phyloP scores from a whole-genome alignment of 2,113 vertebrate genomes.

The Cololabis saira region DNA sequence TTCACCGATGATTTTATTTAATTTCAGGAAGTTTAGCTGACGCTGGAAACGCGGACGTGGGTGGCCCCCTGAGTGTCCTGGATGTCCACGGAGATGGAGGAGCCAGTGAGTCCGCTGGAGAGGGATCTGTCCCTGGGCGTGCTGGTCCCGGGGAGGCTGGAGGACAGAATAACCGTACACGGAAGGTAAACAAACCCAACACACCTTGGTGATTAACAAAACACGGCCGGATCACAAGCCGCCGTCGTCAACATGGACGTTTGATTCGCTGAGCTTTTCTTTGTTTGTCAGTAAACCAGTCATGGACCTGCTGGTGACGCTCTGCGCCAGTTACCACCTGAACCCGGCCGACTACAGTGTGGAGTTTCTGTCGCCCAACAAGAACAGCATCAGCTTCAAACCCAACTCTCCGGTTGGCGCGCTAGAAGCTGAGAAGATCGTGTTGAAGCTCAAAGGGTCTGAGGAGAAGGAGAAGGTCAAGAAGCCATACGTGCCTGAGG shows the following conservation, averaged over 20 bases:
- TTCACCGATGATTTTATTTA: no score
- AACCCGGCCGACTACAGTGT: conserved; percentile 91
- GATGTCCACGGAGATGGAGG: conserved; percentile 80
- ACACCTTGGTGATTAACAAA: no score
- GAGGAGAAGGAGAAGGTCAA: conserved; percentile 85
- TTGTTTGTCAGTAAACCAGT: conserved; percentile 86
- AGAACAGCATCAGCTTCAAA: conserved; percentile 89
- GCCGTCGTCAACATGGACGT: no score
- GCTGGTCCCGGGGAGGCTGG: conserved; percentile 86
- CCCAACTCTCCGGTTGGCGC: conserved; percentile 92
- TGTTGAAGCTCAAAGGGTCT: conserved; percentile 88
- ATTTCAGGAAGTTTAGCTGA: conserved; percentile 80
- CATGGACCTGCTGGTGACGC: conserved; percentile 93
- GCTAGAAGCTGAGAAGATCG: conserved; percentile 89
- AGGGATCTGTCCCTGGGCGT: conserved; percentile 86
- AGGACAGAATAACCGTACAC: conserved; percentile 85
- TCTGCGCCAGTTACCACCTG: conserved; percentile 92
- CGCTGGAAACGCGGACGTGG: conserved; percentile 40
- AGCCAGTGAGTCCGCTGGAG: conserved; percentile 83
- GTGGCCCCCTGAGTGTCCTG: conserved; percentile 49
- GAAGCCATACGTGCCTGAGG: conserved; percentile 90
- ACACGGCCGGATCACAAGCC: no score
- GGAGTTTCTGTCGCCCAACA: conserved; percentile 88
- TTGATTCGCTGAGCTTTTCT: neutral
- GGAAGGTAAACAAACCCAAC: conserved; percentile 81